Base-by-base conservation (phyloP, 2,888 invertebrate species). In the Teleogryllus oceanicus region DNA sequence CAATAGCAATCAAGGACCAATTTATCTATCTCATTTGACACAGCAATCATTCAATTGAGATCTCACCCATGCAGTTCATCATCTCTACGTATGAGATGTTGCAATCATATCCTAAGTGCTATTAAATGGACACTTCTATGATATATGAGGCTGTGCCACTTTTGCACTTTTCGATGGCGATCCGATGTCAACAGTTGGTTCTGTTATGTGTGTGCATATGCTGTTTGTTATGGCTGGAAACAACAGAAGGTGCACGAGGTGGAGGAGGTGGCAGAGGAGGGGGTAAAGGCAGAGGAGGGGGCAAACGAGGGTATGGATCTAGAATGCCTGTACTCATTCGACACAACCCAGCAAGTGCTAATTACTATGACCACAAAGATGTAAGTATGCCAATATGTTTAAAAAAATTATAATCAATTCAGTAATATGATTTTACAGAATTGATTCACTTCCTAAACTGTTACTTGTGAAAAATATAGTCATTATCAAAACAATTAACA, bases 361-460 rank as follows among this genome's bases (percentile, higher is more conserved):
- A 88, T 83, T 92, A 92, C 85, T 92, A 92, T 83, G 90, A 91
- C 83, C 89, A 92, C 84, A 91, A 91, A 86, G 91, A 92, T 84
- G 92, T 92, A 86, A 89, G 62, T 62, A 37, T 37, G 5, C 0
- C 37, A 37, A 37, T 37, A 37, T 37, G 37, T 37, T 77, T 24
- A 49, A 24, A 18, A 37, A 37, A 13, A 12, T 37, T 11, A 37
- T 12, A 8, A 20, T 11, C 5, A 3, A 37, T 37, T 37, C 8
- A 37, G 8, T 37, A 37, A 37, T 37, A 37, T 37, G n/a, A 18
- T 78, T 78, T 16, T n/a, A 24, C 18, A 74, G 4, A 74, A 74
- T n/a, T 74, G 37, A 37, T 37, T 37, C 37, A 37, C 37, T 37
- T 37, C 50, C 21, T 78, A 49, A 78, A 79, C 24, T 80, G 62